These are phyloP conservation scores for Augochlorella aurata DNA, from an alignment of 2,888 invertebrate genomes.

Conservation along the genomic window DNA sequence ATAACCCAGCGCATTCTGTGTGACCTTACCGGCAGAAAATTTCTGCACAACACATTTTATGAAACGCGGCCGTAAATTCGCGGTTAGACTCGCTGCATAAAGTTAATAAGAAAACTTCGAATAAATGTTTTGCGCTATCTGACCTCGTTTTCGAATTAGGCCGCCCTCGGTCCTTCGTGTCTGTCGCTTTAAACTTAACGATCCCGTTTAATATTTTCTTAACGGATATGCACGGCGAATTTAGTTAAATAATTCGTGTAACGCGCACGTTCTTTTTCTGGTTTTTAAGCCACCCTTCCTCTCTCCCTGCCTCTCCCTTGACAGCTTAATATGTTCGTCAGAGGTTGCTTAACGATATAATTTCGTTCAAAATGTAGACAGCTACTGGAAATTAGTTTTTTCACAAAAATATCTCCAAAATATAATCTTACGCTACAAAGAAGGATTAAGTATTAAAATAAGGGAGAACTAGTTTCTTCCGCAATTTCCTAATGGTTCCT, in stretches of 20 bases:
- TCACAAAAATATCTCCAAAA: no score
- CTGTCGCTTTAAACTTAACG: neutral
- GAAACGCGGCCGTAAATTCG: neutral
- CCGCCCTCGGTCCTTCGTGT: neutral
- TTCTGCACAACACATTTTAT: neutral
- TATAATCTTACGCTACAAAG: no score
- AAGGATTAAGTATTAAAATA: no score
- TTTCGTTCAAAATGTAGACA: no score
- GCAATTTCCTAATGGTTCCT: no score
- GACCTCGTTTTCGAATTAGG: constrained; percentile 18
- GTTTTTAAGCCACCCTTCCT: no score
- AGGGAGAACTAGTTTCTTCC: no score
- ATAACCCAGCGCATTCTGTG: neutral
- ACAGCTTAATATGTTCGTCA: no score
- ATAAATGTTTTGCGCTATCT: constrained; percentile 16
- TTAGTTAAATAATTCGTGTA: neutral
- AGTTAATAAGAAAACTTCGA: constrained; percentile 16
- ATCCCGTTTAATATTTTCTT: constrained; percentile 13
- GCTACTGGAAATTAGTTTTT: no score
- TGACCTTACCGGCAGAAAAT: constrained; percentile 9
- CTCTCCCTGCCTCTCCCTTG: no score
- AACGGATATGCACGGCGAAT: neutral
- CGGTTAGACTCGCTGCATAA: constrained; percentile 3
- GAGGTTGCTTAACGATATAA: no score
- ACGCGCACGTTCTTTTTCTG: neutral